Percentiles rank a stretch among this genome's conserved stretches.
Conservation (phyloP, 2,113 vertebrate species). For the Dipodomys spectabilis region DNA sequence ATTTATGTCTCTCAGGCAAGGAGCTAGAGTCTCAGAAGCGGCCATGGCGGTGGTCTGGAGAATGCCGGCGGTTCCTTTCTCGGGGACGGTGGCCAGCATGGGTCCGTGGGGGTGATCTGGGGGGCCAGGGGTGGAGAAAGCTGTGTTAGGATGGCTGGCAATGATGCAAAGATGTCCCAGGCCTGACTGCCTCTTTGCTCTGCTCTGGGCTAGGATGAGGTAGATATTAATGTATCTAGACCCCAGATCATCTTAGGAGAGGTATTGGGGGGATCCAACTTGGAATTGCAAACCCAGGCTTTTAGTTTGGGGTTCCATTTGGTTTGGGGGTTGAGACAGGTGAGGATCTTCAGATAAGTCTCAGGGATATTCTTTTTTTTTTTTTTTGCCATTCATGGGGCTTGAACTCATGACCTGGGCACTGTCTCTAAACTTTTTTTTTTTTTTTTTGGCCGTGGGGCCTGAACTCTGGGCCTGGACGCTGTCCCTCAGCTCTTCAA, state of each 20-base stretch:
- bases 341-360: neutral
- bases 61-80: slow-evolving; percentile 47
- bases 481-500: too few species aligned
- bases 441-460: too few species aligned
- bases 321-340: neutral
- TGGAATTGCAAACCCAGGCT: neutral
- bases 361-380: neutral
- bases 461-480: too few species aligned
- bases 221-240: neutral
- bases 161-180: neutral
- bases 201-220: neutral
- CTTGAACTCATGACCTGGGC: too few species aligned
- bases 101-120: slow-evolving; percentile 54
- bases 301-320: slow-evolving; percentile 15
- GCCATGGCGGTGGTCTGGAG: slow-evolving; percentile 66
- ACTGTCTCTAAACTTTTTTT: too few species aligned
- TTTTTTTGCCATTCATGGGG: too few species aligned
- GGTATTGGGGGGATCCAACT: neutral
- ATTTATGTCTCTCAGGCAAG: neutral
- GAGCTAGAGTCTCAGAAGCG: slow-evolving; percentile 61
- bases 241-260: neutral
- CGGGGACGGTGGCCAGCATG: slow-evolving; percentile 36
- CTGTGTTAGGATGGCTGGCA: neutral
- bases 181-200: neutral
- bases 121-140: neutral